Conservation (phyloP, 92 coral and sea anemone genomes). For the Desmophyllum pertusum region DNA sequence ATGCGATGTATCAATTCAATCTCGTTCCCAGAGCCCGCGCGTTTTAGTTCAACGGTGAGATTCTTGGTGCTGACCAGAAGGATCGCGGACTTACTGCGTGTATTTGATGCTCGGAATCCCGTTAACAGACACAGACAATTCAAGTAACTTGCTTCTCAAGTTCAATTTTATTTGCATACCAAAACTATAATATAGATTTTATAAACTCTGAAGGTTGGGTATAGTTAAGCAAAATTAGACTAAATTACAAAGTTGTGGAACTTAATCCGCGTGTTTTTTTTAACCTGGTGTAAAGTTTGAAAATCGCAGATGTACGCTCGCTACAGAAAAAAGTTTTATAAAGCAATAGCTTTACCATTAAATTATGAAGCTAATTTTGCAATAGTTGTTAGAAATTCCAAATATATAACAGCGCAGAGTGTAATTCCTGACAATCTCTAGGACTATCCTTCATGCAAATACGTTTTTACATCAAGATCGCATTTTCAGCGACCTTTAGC, state of each 20-base stretch:
- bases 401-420: background rate
- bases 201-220: background rate
- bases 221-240: background rate
- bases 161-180: constrained; percentile 26
- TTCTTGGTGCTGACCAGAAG: too few relatives aligned
- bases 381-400: constrained; percentile 1
- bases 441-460: background rate
- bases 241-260: constrained; percentile 4
- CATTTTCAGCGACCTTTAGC: constrained; percentile 6
- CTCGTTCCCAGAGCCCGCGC: too few relatives aligned
- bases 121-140: background rate
- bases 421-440: background rate
- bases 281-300: background rate
- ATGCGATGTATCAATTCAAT: too few relatives aligned
- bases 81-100: background rate
- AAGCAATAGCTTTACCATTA: background rate
- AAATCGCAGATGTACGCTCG: background rate
- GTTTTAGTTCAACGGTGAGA: too few relatives aligned
- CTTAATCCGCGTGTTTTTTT: background rate
- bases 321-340: background rate
- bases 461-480: constrained; percentile 9
- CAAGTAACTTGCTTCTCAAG: background rate
- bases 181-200: constrained; percentile 37
- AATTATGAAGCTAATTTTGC: background rate
- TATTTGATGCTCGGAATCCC: background rate